A percentile compares a stretch with the other conserved stretches of the same genome.
These are phyloP conservation scores for Megaptera novaeangliae DNA, from an alignment of 2,113 vertebrate species.

Conservation along the genomic window DNA sequence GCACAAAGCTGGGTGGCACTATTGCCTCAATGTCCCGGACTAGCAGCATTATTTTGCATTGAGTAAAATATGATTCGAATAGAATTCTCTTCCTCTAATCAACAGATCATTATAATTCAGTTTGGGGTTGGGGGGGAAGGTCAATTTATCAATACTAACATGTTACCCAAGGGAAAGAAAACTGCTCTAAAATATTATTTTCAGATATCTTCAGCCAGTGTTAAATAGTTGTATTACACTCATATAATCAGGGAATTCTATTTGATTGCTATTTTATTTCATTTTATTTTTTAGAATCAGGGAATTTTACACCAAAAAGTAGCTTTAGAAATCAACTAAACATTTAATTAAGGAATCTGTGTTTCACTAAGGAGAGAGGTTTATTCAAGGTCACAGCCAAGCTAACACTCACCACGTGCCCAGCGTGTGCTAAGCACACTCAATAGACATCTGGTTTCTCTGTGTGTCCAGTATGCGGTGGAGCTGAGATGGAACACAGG, in stretches of 20 bases:
- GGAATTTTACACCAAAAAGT: neutral
- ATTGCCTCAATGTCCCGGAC: neutral
- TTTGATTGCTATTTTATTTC: too few species aligned
- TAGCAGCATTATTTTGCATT: neutral
- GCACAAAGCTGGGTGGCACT: too few species aligned
- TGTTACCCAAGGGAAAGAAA: neutral
- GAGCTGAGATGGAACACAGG: neutral
- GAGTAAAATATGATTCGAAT: neutral
- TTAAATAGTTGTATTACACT: neutral
- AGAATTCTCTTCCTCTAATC: neutral
- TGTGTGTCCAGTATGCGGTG: accelerated
- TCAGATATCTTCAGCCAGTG: neutral
- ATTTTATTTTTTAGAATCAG: neutral
- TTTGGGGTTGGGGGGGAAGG: neutral
- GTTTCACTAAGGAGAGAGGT: neutral
- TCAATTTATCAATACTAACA: neutral
- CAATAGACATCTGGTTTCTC: accelerated
- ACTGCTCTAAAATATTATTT: neutral
- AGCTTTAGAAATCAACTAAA: neutral
- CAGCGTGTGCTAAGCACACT: neutral
- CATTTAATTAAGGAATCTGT: neutral
- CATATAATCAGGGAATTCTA: neutral
- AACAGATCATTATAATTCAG: neutral
- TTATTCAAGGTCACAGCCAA: neutral
- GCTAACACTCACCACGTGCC: accelerated